phyloP scores from a whole-genome alignment of 64 coral and sea anemone genomes.

The Montipora efflorescens region DNA sequence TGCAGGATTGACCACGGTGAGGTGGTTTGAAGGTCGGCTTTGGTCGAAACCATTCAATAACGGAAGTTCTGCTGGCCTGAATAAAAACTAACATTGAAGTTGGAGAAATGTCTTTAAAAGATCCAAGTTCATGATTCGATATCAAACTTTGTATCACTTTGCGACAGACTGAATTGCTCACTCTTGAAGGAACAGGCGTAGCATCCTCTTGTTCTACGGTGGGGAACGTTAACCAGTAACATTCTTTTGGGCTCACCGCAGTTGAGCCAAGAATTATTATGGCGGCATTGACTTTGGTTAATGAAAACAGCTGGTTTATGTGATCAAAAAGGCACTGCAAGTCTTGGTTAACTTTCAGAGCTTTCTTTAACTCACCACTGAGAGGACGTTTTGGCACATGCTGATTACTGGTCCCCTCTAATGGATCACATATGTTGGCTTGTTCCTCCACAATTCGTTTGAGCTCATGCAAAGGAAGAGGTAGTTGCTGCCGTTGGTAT shows the following conservation, averaged over 20 bases:
- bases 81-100: conserved; percentile 89
- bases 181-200: conserved; percentile 7
- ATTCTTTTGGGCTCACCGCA: conserved; percentile 80
- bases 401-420: neutral
- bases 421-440: neutral
- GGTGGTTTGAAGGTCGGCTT: conserved; percentile 90
- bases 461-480: conserved; percentile 81
- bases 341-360: conserved; percentile 58
- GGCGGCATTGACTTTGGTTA: conserved; percentile 34
- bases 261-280: conserved; percentile 75
- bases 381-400: conserved; percentile 10
- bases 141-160: conserved; percentile 88
- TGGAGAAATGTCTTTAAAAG: conserved; percentile 78
- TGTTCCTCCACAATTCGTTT: conserved; percentile 51
- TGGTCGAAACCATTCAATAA: conserved; percentile 83
- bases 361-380: conserved; percentile 60
- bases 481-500: conserved; percentile 91
- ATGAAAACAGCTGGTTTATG: conserved; percentile 51
- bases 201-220: neutral
- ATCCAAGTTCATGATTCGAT: conserved; percentile 72
- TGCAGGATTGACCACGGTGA: conserved; percentile 71
- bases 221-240: conserved; percentile 53
- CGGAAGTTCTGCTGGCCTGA: conserved; percentile 56
- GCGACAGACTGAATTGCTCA: conserved; percentile 58
- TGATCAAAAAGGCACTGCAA: conserved; percentile 67